Percentiles rank a stretch among this genome's conserved stretches.
Evolutionary conservation across 2,888 invertebrate species (phyloP).

Genomic region (Zeuzera pyrina): DNA sequence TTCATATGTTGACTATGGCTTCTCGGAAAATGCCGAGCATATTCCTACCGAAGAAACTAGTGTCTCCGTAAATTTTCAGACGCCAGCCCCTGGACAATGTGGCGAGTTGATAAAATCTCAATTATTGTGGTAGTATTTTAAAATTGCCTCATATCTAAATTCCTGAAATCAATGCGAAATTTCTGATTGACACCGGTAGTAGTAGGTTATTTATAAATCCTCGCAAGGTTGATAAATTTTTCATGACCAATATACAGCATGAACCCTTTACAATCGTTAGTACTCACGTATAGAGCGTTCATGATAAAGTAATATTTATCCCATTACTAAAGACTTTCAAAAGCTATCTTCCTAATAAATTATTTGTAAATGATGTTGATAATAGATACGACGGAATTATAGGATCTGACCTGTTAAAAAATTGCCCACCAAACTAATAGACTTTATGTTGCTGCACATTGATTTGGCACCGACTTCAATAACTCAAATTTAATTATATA

Average conservation of each 20-base stretch:
- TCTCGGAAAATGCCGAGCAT: too few relatives aligned
- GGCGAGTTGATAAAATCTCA: too few relatives aligned
- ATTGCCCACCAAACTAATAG: background rate
- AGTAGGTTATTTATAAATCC: background rate
- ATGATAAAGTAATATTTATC: background rate
- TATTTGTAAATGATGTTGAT: background rate
- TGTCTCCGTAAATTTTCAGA: too few relatives aligned
- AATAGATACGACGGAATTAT: background rate
- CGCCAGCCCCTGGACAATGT: too few relatives aligned
- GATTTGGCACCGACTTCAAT: background rate
- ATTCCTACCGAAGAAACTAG: too few relatives aligned
- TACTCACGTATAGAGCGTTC: background rate
- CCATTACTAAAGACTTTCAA: too few relatives aligned
- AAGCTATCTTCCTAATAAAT: background rate
- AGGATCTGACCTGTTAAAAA: background rate
- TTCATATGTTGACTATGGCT: too few relatives aligned
- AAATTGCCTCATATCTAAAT: background rate
- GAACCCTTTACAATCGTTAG: background rate
- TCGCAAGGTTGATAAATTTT: background rate
- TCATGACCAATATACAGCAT: background rate
- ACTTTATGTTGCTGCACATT: background rate
- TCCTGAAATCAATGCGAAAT: background rate
- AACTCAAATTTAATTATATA: background rate
- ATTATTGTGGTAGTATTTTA: too few relatives aligned
- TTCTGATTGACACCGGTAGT: background rate